Base-by-base conservation (phyloP, 2,113 vertebrate genomes). In the Notothenia coriiceps region DNA sequence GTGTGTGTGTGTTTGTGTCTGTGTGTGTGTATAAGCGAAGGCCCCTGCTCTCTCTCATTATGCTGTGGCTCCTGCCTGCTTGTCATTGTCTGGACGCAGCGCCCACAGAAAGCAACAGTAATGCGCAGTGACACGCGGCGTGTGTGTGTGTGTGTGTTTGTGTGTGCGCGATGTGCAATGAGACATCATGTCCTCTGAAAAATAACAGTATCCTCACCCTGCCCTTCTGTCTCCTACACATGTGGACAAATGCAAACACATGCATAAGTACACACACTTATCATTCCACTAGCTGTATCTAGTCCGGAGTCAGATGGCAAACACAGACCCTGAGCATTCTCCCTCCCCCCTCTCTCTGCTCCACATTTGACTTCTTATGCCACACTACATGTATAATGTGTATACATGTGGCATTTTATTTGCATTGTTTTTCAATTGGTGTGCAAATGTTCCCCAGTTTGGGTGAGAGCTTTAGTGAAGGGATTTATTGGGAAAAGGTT, bases 1-100 rank as follows among this genome's bases (percentile, higher is more conserved):
- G 76, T 49, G 73, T 25, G 64, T 77, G 71, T 75, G 81, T 71
- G 75, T 79, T 60, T 78, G 71, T 75, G 81, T 71, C 70, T 77
- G 62, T 72, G 64, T 55, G 67, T 76, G 71, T 76, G 79, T 80
- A 79, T 75, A 85, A 84, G 89, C 29, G 61, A 80, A 88, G 77
- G 89, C 83, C 89, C 91, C 93, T 95, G 94, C 96, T 95, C 96
- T 94, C 92, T 91, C 96, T 97, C 96, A 97, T 98, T 97, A 96
- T 94, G 94, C 95, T 89, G 92, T 94, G 92, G 93, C 95, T 95
- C 94, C 94, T 91, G 95, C 92, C 94, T 94, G 95, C 95, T 96
- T 96, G 96, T 96, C 96, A 95, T 94, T 91, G 90, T 92, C 92
- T 93, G 90, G 92, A 94, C 83, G 84, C 92, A 85, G 92, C 89